Evolutionary conservation across 2,113 vertebrate species (phyloP).

Genomic region (Naja naja): DNA sequence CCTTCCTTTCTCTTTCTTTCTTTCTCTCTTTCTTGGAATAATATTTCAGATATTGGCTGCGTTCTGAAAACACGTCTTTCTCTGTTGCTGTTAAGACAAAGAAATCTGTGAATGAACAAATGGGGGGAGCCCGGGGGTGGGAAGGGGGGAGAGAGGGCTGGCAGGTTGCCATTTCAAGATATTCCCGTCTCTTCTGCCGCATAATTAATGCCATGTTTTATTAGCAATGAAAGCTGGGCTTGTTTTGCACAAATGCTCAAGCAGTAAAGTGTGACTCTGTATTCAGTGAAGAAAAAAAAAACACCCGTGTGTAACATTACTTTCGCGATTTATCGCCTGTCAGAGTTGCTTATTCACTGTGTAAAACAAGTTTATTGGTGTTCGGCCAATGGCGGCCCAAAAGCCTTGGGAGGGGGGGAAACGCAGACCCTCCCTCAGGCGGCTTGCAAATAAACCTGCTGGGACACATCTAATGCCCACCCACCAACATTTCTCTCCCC

Average conservation of each 20-base stretch:
- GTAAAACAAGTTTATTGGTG: constrained; percentile 61
- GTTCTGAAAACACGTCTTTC: background rate
- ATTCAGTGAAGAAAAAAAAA: constrained; percentile 33
- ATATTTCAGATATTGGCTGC: background rate
- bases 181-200: constrained; percentile 48
- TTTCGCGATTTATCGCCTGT: constrained; percentile 67
- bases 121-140: background rate
- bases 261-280: constrained; percentile 61
- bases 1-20: background rate
- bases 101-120: background rate
- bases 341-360: constrained; percentile 55
- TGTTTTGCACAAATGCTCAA: constrained; percentile 49
- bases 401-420: constrained; percentile 12
- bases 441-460: constrained; percentile 16
- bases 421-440: constrained; percentile 13
- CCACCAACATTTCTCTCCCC: background rate
- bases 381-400: constrained; percentile 51
- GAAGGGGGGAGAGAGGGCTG: background rate
- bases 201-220: constrained; percentile 69
- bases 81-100: background rate
- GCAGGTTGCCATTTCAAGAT: constrained; percentile 52
- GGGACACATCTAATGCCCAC: constrained; percentile 8
- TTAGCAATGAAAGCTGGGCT: constrained; percentile 54
- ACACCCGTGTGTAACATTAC: constrained; percentile 54
- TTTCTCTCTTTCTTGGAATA: background rate